Base-by-base conservation (phyloP, 1,140 invertebrate species). In the Trachymyrmex septentrionalis region DNA sequence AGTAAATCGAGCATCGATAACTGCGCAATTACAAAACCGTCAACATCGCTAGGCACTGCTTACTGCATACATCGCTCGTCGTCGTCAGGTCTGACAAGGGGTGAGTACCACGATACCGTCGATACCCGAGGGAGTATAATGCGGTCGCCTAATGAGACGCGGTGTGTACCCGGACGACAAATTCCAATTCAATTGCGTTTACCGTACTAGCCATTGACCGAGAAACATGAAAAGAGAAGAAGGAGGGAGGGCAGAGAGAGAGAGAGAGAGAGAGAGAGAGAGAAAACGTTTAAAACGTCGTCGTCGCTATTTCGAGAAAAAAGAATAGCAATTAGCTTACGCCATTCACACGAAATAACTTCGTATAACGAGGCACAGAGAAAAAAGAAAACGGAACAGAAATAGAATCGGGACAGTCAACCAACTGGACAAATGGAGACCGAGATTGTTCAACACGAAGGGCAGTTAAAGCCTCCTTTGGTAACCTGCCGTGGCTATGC, bases 171-270 rank as follows among this genome's bases (percentile, higher is more conserved):
- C 27, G 57, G 72, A 90, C 88, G 88, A 86, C 87, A 82, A 90
- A 90, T 89, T 89, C 88, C 21, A 50, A 89, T 90, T 90, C 87
- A 89, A 87, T 87, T 90, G 86, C 73, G 27, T 48, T 48, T 66
- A 16, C 38, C 16, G 57, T 50, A 87, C 82, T 30, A 77, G 66
- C 34, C 67, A 44, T 69, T 76, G 44, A 69, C 57, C 7, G 69
- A 57, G 75, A 48, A 38, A 30, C 12, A 50, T 24, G 44, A 12
- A 34, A 12, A 48, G 19, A 64, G 14, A 14, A 21, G 48, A 30
- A 66, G 63, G 21, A 16, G 12, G 21, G 55, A 9, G 53, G 19
- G 55, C 3, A 66, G 63, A 5, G 14, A 67, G 10, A 14, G n/a
- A 21, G 55, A 6, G 19, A 55, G 53, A 55, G 10, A n/a, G 27